These are phyloP conservation scores for Cryptoleucopteryx plumbea DNA, from an alignment of 2,113 vertebrate genomes.

Conservation along the genomic window DNA sequence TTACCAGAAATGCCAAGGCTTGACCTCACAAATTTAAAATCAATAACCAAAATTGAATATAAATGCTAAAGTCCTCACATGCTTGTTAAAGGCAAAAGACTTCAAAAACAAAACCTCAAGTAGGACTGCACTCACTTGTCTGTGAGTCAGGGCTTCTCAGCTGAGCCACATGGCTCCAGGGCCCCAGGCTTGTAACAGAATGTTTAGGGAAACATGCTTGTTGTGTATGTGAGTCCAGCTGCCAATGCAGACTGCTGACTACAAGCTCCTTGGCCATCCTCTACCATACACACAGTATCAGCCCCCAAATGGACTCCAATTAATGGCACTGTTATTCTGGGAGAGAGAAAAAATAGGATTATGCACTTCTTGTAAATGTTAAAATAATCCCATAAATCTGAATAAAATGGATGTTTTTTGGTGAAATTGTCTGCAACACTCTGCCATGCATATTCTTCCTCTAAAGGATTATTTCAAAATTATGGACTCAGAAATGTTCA, in stretches of 20 bases:
- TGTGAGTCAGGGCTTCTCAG: neutral
- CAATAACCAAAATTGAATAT: neutral
- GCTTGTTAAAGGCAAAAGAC: neutral
- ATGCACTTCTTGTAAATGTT: neutral
- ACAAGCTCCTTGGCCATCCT: neutral
- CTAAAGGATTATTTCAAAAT: constrained; percentile 61
- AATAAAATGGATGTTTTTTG: neutral
- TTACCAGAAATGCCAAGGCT: neutral
- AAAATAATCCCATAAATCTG: constrained; percentile 15
- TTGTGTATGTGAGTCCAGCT: neutral
- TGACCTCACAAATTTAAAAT: neutral
- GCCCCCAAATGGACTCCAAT: neutral
- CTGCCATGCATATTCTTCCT: neutral
- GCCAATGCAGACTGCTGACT: neutral
- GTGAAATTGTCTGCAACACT: neutral
- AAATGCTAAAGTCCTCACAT: neutral
- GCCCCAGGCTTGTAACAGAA: neutral
- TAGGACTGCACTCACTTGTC: neutral
- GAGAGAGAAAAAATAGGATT: neutral
- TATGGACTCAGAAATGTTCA: constrained; percentile 55
- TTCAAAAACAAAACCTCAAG: neutral
- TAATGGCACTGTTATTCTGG: neutral
- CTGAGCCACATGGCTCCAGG: fast-evolving
- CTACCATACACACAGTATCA: neutral
- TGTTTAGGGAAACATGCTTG: fast-evolving